Evolutionary conservation across 1,140 invertebrate genomes (phyloP), one percentile per base, ranked within the genome.

Genomic region (Achroia grisella): DNA sequence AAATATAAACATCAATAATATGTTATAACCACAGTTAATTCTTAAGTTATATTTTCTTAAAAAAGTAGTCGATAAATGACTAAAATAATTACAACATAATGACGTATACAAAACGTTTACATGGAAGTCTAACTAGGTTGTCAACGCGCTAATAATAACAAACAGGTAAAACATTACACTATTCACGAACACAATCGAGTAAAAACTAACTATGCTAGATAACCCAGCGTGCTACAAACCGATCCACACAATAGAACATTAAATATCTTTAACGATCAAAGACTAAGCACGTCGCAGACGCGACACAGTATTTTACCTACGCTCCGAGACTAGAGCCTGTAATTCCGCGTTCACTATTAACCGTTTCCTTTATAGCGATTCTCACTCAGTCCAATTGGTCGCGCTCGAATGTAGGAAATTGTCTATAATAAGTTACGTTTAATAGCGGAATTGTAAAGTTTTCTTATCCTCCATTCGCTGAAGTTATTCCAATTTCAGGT

Each of bases 381-480:
- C 65, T 75, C 72, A 78, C 74, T 81, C 72, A 73, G 63, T 46
- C 52, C 71, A 69, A 81, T 81, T 81, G 76, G 70, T 75, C 70
- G 59, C 58, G 40, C 62, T 59, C 52, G 48, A 61, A 62, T 58
- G 53, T 73, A 69, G 71, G 65, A 74, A 75, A 79, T 79, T 69
- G 66, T 72, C 70, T 68, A 71, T 71, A 72, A 70, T 75, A 74
- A 79, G 48, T 72, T 68, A 79, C 64, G 61, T 62, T 59, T 67
- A 64, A 76, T 70, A 56, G 64, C 49, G 46, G 55, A 56, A 65
- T 62, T 69, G 65, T 68, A 23, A 2, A 58, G 62, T 71, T 58
- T 60, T 66, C 56, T 67, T 65, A 66, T 64, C 56, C 56, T 54
- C 52, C 61, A 58, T 74, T 63, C 62, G 57, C 58, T 56, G 36